These are phyloP conservation scores for Nasonia longicornis DNA, from an alignment of 1,140 invertebrate species.

Conservation along the genomic window DNA sequence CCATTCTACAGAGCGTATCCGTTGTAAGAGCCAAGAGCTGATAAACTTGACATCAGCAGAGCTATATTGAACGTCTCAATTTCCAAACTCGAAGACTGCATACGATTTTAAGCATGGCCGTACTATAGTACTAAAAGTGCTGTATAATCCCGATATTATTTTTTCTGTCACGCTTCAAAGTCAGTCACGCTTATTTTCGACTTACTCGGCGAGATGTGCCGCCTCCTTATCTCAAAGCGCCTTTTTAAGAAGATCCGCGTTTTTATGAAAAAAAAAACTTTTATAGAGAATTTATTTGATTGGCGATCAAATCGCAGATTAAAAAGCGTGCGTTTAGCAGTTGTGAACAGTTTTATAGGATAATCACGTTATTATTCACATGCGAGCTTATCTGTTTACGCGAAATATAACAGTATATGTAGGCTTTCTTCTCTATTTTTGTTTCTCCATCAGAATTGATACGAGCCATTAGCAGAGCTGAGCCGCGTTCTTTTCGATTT, in stretches of 20 bases:
- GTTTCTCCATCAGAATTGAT: neutral
- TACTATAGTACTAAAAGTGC: no score
- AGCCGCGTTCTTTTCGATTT: neutral
- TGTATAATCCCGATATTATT: neutral
- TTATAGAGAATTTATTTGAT: neutral
- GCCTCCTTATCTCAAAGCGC: neutral
- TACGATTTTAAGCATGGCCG: neutral
- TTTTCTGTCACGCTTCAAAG: neutral
- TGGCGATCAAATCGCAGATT: neutral
- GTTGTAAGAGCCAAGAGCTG: neutral
- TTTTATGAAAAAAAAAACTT: neutral
- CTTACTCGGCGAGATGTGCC: neutral
- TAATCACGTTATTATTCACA: neutral
- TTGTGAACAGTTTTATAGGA: neutral
- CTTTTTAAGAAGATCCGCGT: neutral
- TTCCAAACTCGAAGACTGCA: neutral
- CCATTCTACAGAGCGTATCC: neutral
- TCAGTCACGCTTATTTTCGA: constrained; percentile 4
- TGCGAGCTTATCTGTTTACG: no score
- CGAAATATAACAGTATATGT: neutral
- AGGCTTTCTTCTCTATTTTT: neutral
- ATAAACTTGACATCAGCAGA: neutral
- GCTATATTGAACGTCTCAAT: neutral
- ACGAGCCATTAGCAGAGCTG: neutral
- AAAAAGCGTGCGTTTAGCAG: neutral